Conservation (phyloP, 2,888 invertebrate genomes). For the Matsumyia berberina region DNA sequence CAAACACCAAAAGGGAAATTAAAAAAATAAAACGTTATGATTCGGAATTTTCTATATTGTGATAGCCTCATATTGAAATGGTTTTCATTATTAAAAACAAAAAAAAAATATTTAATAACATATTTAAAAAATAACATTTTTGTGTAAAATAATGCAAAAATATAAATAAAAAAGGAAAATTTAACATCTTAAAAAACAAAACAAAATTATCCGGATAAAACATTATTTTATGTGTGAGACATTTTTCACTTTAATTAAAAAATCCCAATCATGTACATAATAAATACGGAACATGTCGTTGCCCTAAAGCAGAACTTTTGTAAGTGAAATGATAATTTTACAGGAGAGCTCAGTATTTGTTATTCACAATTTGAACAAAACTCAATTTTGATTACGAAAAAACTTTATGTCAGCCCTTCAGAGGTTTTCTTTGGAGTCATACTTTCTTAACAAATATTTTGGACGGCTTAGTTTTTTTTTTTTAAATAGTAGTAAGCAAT, state of each 20-base stretch:
- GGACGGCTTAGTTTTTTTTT: too few species aligned
- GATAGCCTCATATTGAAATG: slow-evolving; percentile 70
- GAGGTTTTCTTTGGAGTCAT: too few species aligned
- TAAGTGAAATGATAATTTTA: too few species aligned
- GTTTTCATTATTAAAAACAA: slow-evolving; percentile 62
- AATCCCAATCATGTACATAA: background rate
- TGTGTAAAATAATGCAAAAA: slow-evolving; percentile 23
- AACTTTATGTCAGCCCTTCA: too few species aligned
- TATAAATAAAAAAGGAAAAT: slow-evolving; percentile 6
- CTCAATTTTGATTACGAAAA: too few species aligned
- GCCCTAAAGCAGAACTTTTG: too few species aligned
- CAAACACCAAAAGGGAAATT: background rate
- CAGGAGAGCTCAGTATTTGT: too few species aligned
- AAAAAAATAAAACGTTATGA: slow-evolving; percentile 11
- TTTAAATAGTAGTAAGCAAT: too few species aligned
- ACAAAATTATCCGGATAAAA: background rate
- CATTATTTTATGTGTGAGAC: background rate
- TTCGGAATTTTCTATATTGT: slow-evolving; percentile 60
- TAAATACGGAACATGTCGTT: too few species aligned
- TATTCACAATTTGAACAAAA: too few species aligned
- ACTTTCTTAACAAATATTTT: too few species aligned
- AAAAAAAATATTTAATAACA: slow-evolving; percentile 16
- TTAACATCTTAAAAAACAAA: slow-evolving; percentile 6
- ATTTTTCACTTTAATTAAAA: background rate
- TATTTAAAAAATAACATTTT: slow-evolving; percentile 1